Percentiles rank a stretch among this genome's conserved stretches.
phyloP scores from a whole-genome alignment of 2,888 invertebrate genomes.

The Conistra vaccinii region DNA sequence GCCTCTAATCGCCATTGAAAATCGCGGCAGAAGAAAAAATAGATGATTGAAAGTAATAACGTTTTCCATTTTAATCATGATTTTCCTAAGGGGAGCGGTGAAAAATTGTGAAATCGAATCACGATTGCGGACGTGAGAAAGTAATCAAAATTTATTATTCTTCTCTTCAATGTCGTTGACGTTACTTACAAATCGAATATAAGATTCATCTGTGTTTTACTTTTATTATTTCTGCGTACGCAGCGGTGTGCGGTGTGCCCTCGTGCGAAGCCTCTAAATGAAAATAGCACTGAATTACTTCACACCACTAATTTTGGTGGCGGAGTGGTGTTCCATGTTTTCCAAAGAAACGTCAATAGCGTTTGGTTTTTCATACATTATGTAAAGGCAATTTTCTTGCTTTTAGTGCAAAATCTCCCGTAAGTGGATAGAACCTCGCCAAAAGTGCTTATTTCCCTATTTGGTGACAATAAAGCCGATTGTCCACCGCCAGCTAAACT shows the following conservation, averaged over 20 bases:
- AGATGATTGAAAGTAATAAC: conserved; percentile 77
- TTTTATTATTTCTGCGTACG: conserved; percentile 46
- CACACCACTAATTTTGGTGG: conserved; percentile 38
- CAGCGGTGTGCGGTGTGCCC: conserved; percentile 5
- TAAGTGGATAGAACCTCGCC: not conserved
- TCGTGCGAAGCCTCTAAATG: conserved; percentile 27
- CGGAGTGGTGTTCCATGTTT: conserved; percentile 50
- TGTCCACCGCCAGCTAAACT: no score
- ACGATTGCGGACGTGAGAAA: conserved; percentile 88
- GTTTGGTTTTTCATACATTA: conserved; percentile 35
- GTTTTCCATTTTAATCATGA: conserved; percentile 85
- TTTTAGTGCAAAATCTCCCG: not conserved
- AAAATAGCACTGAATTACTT: conserved; percentile 31
- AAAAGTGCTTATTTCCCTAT: conserved; percentile 9
- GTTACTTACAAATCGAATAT: conserved; percentile 81
- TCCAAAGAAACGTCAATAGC: conserved; percentile 30
- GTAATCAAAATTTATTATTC: conserved; percentile 90
- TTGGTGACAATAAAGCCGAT: not conserved
- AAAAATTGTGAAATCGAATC: conserved; percentile 87
- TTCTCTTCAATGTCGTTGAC: conserved; percentile 82
- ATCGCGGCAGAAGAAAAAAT: conserved; percentile 66
- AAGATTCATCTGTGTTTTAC: conserved; percentile 70
- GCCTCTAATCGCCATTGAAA: conserved; percentile 67
- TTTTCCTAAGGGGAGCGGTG: conserved; percentile 79
- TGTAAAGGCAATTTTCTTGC: conserved; percentile 14